These are phyloP conservation scores for Poeciliopsis paucimaculata DNA, from an alignment of 2,797 vertebrate species.

Conservation along the genomic window DNA sequence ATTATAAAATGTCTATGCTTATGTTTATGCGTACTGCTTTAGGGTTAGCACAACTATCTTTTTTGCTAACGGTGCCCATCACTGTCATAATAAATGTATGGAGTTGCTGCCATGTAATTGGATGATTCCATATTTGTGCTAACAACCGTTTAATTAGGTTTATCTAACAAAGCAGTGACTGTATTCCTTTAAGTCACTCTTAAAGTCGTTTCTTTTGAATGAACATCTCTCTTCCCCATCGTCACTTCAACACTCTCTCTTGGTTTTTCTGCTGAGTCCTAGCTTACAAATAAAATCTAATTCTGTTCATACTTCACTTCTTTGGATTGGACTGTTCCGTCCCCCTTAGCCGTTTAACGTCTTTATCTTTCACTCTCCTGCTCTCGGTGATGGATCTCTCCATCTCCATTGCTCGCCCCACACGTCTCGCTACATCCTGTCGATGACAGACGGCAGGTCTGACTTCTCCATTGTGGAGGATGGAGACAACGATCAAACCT, in stretches of 20 bases:
- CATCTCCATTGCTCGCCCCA: constrained; percentile 24
- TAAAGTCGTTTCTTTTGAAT: background rate
- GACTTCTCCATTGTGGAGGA: constrained; percentile 47
- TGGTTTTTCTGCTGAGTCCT: background rate
- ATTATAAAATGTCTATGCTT: too few relatives aligned
- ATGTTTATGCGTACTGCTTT: too few relatives aligned
- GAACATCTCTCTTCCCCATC: background rate
- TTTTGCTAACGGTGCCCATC: too few relatives aligned
- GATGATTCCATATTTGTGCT: background rate
- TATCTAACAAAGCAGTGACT: background rate
- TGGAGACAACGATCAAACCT: constrained; percentile 63
- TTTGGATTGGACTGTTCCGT: constrained; percentile 12
- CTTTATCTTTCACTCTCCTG: constrained; percentile 7
- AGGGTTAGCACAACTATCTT: too few relatives aligned
- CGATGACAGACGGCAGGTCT: constrained; percentile 42
- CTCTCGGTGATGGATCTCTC: constrained; percentile 39
- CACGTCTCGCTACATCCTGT: constrained; percentile 23
- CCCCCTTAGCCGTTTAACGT: constrained; percentile 18
- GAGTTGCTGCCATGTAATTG: background rate
- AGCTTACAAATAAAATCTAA: background rate
- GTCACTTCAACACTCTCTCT: background rate
- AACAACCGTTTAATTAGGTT: background rate
- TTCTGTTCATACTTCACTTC: background rate
- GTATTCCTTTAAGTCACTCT: background rate
- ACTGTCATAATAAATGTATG: background rate